These are phyloP conservation scores for Monopis laevigella DNA, from an alignment of 2,888 invertebrate species.

Conservation along the genomic window DNA sequence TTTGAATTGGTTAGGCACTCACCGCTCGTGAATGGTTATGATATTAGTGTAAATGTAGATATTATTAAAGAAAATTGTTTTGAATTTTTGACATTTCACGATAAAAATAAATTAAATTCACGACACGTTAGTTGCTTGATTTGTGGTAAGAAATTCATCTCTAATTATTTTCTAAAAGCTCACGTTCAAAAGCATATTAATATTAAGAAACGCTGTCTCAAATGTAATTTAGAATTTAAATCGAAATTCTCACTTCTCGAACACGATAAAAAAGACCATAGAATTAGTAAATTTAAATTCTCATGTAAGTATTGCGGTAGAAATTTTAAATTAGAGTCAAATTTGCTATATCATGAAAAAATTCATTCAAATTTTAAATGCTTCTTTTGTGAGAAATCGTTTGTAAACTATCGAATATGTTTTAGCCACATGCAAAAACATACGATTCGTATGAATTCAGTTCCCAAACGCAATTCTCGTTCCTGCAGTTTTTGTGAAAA, in stretches of 20 bases:
- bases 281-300: slow-evolving; percentile 22
- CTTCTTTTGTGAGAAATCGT: slow-evolving; percentile 38
- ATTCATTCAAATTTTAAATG: slow-evolving; percentile 34
- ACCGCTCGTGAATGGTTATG: slow-evolving; percentile 29
- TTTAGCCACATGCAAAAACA: slow-evolving; percentile 45
- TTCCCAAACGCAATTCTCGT: not conserved
- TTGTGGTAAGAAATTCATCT: slow-evolving; percentile 47
- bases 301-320: slow-evolving; percentile 39
- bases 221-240: slow-evolving; percentile 31
- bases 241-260: slow-evolving; percentile 45
- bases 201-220: slow-evolving; percentile 29
- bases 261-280: slow-evolving; percentile 41
- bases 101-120: not conserved
- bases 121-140: slow-evolving; percentile 32
- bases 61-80: slow-evolving; percentile 30
- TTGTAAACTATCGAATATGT: slow-evolving; percentile 27
- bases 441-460: slow-evolving; percentile 24
- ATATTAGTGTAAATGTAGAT: slow-evolving; percentile 1
- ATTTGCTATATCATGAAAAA: slow-evolving; percentile 30
- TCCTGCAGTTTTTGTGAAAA: slow-evolving; percentile 52
- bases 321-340: slow-evolving; percentile 26
- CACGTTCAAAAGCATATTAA: slow-evolving; percentile 40
- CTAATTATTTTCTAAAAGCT: slow-evolving; percentile 43
- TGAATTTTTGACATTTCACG: slow-evolving; percentile 38
- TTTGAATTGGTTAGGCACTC: not conserved